A percentile compares a stretch with the other conserved stretches of the same genome.
phyloP scores from a whole-genome alignment of 2,888 invertebrate species.

The Tipula helvola region DNA sequence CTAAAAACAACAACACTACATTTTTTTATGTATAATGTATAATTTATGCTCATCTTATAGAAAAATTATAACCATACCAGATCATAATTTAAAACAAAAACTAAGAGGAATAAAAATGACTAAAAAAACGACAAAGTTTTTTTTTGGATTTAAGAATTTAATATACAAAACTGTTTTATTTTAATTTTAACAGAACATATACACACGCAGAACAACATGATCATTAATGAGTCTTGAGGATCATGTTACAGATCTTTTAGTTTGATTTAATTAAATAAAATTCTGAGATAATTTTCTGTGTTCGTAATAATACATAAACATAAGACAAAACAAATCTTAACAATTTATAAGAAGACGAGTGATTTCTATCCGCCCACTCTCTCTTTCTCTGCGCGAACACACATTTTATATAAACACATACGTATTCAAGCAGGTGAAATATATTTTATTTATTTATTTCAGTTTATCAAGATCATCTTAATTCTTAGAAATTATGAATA shows the following conservation, averaged over 20 bases:
- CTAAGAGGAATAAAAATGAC: background rate
- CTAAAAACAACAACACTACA: background rate
- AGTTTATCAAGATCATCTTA: background rate
- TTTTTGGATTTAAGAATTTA: background rate
- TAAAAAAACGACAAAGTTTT: background rate
- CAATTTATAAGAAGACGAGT: background rate
- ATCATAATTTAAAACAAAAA: background rate
- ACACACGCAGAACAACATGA: background rate
- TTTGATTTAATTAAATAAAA: background rate
- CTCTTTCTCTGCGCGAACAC: background rate
- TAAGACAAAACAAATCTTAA: background rate
- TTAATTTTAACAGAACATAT: background rate
- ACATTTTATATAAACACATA: background rate
- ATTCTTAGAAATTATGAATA: conserved; percentile 4
- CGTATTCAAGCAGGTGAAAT: background rate
- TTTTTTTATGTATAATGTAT: background rate
- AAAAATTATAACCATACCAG: conserved; percentile 4
- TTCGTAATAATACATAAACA: background rate
- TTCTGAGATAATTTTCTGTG: background rate
- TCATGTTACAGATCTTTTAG: background rate
- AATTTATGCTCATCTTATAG: conserved; percentile 4
- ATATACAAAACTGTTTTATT: background rate
- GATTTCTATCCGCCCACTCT: background rate
- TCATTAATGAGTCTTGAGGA: background rate
- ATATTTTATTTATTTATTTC: background rate